Percentiles rank a stretch among this genome's conserved stretches.
Conservation (phyloP, 1,140 invertebrate genomes). For the Aphelenchoides avenae region DNA sequence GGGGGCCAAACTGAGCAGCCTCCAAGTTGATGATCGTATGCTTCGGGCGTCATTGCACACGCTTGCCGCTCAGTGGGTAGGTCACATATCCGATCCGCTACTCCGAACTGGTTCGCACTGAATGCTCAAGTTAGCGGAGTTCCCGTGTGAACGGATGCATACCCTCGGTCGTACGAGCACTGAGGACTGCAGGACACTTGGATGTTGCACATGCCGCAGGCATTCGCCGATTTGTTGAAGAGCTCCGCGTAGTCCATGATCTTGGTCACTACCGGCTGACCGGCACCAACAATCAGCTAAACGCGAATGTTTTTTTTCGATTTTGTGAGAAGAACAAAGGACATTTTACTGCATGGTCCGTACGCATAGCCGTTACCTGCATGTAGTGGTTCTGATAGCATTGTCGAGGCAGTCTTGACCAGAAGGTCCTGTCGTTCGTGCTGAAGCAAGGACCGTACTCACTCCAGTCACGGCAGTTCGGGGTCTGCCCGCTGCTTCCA, state of each 20-base stretch:
- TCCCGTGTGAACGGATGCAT: constrained; percentile 5
- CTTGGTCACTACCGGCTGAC: constrained; percentile 46
- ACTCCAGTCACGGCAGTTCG: constrained; percentile 37
- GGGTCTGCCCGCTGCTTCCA: constrained; percentile 24
- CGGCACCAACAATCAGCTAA: constrained; percentile 43
- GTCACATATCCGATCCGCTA: constrained; percentile 43
- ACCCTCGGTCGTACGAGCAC: constrained; percentile 39
- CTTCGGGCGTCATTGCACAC: constrained; percentile 44
- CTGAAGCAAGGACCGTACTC: constrained; percentile 48
- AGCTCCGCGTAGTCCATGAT: constrained; percentile 47
- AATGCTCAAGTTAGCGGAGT: constrained; percentile 13
- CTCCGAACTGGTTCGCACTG: constrained; percentile 42
- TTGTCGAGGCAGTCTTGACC: constrained; percentile 35
- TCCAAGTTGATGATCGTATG: constrained; percentile 29
- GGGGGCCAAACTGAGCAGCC: constrained; percentile 44
- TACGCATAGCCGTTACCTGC: constrained; percentile 29
- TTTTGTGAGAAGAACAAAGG: constrained; percentile 8
- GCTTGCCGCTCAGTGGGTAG: constrained; percentile 46
- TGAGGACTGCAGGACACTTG: constrained; percentile 42
- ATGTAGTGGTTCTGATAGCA: constrained; percentile 46
- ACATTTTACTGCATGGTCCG: no score
- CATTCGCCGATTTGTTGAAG: constrained; percentile 48
- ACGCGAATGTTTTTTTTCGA: constrained; percentile 1
- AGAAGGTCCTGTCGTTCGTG: constrained; percentile 42
- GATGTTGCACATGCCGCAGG: constrained; percentile 50